These are phyloP conservation scores for Keiferia lycopersicella DNA, from an alignment of 2,888 invertebrate genomes.

Conservation along the genomic window DNA sequence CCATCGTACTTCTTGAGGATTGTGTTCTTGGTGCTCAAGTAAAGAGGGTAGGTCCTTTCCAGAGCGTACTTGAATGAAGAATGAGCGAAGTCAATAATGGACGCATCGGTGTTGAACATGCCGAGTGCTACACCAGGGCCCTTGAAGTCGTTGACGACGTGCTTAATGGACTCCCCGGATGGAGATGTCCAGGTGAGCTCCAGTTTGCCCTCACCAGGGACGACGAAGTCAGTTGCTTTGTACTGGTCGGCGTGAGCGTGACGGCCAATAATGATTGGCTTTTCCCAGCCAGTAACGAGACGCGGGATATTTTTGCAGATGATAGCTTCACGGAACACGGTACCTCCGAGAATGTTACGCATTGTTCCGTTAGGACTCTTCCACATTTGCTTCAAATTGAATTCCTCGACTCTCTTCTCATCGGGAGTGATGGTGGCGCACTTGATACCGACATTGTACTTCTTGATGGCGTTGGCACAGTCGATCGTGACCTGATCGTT, in stretches of 20 bases:
- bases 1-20: constrained; percentile 98
- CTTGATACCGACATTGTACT: constrained; percentile 99
- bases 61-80: constrained; percentile 96
- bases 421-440: constrained; percentile 99
- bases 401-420: constrained; percentile 96
- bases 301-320: constrained; percentile 97
- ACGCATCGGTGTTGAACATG: constrained; percentile 98
- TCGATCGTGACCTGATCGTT: constrained; percentile 98
- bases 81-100: constrained; percentile 96
- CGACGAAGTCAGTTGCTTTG: constrained; percentile 97
- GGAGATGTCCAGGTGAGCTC: constrained; percentile 90
- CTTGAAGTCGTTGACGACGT: constrained; percentile 91
- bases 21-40: constrained; percentile 98
- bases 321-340: constrained; percentile 92
- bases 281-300: constrained; percentile 96
- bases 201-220: constrained; percentile 94
- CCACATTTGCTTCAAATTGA: constrained; percentile 94
- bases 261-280: constrained; percentile 98
- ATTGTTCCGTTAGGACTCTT: constrained; percentile 95
- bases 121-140: constrained; percentile 95
- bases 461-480: constrained; percentile 97
- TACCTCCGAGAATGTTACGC: constrained; percentile 92
- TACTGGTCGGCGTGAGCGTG: constrained; percentile 99
- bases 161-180: constrained; percentile 83
- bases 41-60: constrained; percentile 91